These are phyloP conservation scores for Bucorvus abyssinicus DNA, from an alignment of 2,797 vertebrate species.

Conservation along the genomic window DNA sequence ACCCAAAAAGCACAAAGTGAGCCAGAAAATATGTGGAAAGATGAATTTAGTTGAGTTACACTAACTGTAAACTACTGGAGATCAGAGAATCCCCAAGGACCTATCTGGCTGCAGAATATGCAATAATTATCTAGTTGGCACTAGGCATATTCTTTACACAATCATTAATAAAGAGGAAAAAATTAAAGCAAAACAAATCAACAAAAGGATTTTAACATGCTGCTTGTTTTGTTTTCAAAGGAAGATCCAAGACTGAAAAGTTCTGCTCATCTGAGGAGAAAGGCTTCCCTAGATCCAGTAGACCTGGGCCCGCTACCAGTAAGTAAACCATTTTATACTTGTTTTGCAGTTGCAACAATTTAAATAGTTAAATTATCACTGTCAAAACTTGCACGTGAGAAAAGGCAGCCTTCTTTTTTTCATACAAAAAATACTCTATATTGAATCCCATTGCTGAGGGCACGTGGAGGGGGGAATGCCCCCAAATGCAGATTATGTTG, in stretches of 20 bases:
- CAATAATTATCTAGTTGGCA: neutral
- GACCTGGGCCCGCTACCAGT: slow-evolving; percentile 93
- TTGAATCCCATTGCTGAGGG: neutral
- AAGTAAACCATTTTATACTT: slow-evolving; percentile 43
- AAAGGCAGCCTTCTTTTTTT: neutral
- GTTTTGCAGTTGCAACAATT: neutral
- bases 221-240: slow-evolving; percentile 76
- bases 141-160: neutral
- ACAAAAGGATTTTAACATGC: slow-evolving; percentile 12
- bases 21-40: neutral
- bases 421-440: neutral
- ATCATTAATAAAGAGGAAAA: neutral
- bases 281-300: slow-evolving; percentile 82
- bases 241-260: slow-evolving; percentile 91
- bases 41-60: neutral
- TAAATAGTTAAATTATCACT: neutral
- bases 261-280: slow-evolving; percentile 82
- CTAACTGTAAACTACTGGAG: neutral
- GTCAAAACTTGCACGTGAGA: neutral
- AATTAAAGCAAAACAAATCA: neutral
- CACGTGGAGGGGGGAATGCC: neutral
- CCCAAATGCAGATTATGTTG: neutral
- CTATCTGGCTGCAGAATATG: neutral
- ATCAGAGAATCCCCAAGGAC: neutral
- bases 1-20: neutral